phyloP scores from a whole-genome alignment of 1,140 invertebrate species.

The Probaryconus sp. region DNA sequence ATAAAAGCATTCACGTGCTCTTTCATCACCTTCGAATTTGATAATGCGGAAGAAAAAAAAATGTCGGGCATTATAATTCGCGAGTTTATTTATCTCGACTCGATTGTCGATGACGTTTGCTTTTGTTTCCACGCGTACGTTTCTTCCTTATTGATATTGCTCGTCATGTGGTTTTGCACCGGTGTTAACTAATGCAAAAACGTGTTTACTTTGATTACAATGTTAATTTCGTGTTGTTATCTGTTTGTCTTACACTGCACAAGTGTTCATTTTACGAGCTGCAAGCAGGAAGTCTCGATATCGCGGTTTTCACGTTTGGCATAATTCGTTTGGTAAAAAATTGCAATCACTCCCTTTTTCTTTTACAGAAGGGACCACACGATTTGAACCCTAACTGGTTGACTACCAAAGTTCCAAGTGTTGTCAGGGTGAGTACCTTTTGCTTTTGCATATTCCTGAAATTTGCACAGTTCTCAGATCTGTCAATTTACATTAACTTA shows the following conservation, averaged over 20 bases:
- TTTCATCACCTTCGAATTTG: constrained; percentile 35
- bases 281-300: too few relatives aligned
- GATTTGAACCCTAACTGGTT: constrained; percentile 76
- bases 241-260: not conserved
- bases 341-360: constrained; percentile 42
- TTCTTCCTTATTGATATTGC: constrained; percentile 18
- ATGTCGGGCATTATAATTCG: not conserved
- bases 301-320: too few relatives aligned
- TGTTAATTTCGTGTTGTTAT: constrained; percentile 11
- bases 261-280: too few relatives aligned
- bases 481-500: too few relatives aligned
- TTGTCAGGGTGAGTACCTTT: constrained; percentile 76
- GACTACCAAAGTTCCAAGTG: constrained; percentile 67
- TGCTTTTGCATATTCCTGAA: too few relatives aligned
- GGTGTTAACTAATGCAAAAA: constrained; percentile 24
- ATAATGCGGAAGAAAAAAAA: not conserved
- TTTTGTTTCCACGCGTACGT: not conserved
- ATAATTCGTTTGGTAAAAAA: too few relatives aligned
- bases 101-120: not conserved
- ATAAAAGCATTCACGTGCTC: constrained; percentile 47
- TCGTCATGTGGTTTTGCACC: not conserved
- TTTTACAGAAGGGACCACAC: constrained; percentile 76
- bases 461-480: too few relatives aligned
- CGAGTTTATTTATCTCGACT: not conserved
- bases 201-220: constrained; percentile 19